A percentile compares a stretch with the other conserved stretches of the same genome.
Evolutionary conservation across 1,140 invertebrate genomes (phyloP).

Genomic region (Drosophila busckii): DNA sequence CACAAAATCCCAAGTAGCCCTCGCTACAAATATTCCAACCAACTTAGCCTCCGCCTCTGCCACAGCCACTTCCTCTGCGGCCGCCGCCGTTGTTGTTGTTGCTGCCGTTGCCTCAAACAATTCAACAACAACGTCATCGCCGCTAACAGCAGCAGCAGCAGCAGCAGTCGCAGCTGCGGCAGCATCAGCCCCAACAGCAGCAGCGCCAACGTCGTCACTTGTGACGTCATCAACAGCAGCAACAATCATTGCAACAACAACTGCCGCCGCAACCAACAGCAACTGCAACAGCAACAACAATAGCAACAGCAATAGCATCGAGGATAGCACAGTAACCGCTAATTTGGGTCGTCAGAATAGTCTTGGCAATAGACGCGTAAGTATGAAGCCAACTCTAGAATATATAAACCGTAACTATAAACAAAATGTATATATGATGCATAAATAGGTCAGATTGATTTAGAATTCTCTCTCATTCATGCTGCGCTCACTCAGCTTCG

Average conservation of each 20-base stretch:
- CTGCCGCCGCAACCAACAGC: constrained; percentile 12
- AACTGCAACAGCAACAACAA: constrained; percentile 32
- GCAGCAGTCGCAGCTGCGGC: constrained; percentile 15
- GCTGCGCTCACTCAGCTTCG: neutral
- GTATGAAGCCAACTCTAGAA: too few species aligned
- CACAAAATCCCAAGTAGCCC: constrained; percentile 78
- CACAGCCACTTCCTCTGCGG: constrained; percentile 60
- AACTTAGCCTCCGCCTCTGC: constrained; percentile 66
- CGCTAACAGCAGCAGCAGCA: constrained; percentile 24
- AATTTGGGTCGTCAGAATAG: constrained; percentile 74
- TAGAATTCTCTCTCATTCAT: constrained; percentile 15
- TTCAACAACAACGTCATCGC: constrained; percentile 28
- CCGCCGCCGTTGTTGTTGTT: constrained; percentile 69
- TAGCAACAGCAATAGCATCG: constrained; percentile 54
- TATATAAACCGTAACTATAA: neutral
- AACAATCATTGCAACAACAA: constrained; percentile 22
- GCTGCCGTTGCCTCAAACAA: constrained; percentile 61
- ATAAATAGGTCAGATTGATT: constrained; percentile 56
- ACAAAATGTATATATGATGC: constrained; percentile 8
- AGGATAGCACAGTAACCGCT: constrained; percentile 43
- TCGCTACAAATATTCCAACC: constrained; percentile 78
- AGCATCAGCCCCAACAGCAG: constrained; percentile 25
- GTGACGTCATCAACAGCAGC: constrained; percentile 26
- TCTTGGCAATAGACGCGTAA: constrained; percentile 76
- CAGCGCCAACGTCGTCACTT: constrained; percentile 21